Evolutionary conservation across 2,797 vertebrate genomes (phyloP), one percentile per base, ranked within the genome.

Genomic region (Echiichthys vipera): DNA sequence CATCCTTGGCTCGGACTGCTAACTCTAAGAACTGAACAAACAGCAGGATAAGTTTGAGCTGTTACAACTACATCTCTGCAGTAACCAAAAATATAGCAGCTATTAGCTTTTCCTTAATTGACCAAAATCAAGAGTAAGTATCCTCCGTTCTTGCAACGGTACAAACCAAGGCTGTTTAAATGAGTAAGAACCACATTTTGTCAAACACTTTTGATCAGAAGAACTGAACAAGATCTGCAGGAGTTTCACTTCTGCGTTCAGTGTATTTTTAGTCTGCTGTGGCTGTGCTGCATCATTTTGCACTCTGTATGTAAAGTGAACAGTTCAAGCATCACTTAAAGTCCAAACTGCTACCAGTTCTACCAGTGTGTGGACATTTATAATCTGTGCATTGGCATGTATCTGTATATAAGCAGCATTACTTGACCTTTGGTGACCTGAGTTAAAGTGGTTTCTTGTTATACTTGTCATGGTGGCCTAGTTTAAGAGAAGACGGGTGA

Each of bases 401-500:
- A 46, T 63, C 65, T 56, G 45, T 47, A 29, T 18, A 37, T 36
- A 37, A 37, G 65, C 22, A 65, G 27, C 45, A 22, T 36, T 30
- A 37, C 57, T 58, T 67, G 55, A 77, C 77, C 55, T 46, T 77
- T 20, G 14, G 54, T 66, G 56, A 37, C 29, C 25, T 37, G 76
- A 55, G 64, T 59, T 80, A 13, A 78, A 79, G 65, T 84, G 40
- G 72, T 68, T 79, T 81, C 61, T 77, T 85, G 62, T 84, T 80
- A 27, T 51, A 81, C 67, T 78, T 84, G 64, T 84, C 79, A 32
- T 39, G 57, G 50, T 76, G 74, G 61, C 79, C 81, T 71, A 76
- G 66, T 84, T 88, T 68, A 71, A 82, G 47, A 79, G 64, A 53
- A 86, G 75, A 51, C 18, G 62, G 68, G 25, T 73, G 79, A 84